Conservation (phyloP, 23 tunicate species). For the Halocynthia aurantium region DNA sequence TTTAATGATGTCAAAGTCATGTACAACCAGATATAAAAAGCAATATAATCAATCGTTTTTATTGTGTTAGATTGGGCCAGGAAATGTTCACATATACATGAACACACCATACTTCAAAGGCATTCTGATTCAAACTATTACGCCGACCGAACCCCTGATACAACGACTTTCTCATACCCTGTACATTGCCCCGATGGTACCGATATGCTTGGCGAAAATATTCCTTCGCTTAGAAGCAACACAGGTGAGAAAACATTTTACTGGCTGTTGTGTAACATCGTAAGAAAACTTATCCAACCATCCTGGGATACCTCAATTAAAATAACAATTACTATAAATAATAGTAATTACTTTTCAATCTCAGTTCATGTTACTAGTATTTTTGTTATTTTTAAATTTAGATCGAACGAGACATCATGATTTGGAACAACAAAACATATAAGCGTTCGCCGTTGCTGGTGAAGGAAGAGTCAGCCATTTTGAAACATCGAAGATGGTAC, state of each 20-base stretch:
- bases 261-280: neutral
- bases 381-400: neutral
- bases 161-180: conserved; percentile 67
- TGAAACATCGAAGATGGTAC: conserved; percentile 85
- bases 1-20: too few relatives aligned
- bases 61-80: conserved; percentile 71
- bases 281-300: neutral
- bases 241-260: conserved; percentile 38
- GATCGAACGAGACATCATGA: conserved; percentile 87
- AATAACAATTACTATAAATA: too few relatives aligned
- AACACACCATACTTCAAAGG: conserved; percentile 52
- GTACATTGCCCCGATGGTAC: conserved; percentile 55
- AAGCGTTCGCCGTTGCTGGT: conserved; percentile 44
- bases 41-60: neutral
- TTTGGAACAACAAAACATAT: conserved; percentile 93
- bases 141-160: conserved; percentile 67
- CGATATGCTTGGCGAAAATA: conserved; percentile 45
- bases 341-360: too few relatives aligned
- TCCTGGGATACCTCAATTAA: neutral
- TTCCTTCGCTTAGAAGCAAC: conserved; percentile 74
- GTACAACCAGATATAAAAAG: too few relatives aligned
- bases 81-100: conserved; percentile 74
- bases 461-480: conserved; percentile 65
- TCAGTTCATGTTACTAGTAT: neutral
- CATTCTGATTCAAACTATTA: conserved; percentile 73